These are phyloP conservation scores for Chroicocephalus ridibundus DNA, from an alignment of 2,113 vertebrate species.

Conservation along the genomic window DNA sequence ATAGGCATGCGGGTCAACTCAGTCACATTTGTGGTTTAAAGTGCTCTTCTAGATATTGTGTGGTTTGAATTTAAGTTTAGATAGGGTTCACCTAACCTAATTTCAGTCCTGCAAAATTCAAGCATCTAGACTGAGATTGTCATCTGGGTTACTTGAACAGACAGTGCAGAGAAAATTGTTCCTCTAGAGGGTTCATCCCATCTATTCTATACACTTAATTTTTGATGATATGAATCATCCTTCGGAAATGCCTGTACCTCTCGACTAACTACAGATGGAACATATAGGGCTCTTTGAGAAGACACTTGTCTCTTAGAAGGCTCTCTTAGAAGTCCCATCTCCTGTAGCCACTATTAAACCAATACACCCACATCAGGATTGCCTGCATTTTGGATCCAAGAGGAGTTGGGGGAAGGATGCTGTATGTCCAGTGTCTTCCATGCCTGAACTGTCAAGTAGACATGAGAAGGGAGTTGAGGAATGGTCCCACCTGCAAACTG, in stretches of 20 bases:
- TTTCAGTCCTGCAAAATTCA: neutral
- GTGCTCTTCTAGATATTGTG: neutral
- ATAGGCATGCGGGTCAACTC: neutral
- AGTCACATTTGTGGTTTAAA: neutral
- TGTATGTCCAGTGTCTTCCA: neutral
- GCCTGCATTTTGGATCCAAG: neutral
- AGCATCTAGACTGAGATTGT: neutral
- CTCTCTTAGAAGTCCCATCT: neutral
- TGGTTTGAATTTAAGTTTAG: neutral
- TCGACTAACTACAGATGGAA: neutral
- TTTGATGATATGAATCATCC: neutral
- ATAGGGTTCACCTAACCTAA: neutral
- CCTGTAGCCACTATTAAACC: neutral
- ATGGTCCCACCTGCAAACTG: neutral
- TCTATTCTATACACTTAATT: neutral
- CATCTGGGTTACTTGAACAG: slow-evolving; percentile 18
- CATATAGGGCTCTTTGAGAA: neutral
- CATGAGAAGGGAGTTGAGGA: neutral
- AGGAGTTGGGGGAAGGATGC: neutral
- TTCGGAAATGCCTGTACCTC: neutral
- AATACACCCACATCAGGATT: neutral
- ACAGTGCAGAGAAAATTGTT: neutral
- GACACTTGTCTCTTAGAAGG: neutral
- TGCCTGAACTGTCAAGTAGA: neutral
- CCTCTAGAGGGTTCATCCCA: slow-evolving; percentile 3